phyloP scores from a whole-genome alignment of 2,888 invertebrate genomes.

The Ecdyonurus torrentis region DNA sequence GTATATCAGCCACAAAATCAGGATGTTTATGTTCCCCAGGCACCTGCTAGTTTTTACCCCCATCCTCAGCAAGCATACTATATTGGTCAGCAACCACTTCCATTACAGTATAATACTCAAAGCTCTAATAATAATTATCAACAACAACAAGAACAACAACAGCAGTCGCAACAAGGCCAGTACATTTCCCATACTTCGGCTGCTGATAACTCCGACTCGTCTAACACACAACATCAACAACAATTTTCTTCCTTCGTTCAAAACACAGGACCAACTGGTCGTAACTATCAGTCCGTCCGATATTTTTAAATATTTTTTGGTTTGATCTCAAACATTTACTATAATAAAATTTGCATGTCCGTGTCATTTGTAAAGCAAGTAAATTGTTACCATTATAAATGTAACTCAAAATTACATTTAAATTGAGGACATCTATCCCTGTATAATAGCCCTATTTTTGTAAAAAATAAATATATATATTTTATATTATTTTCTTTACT shows the following conservation, averaged over 20 bases:
- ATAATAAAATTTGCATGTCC: too few relatives aligned
- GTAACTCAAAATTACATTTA: too few relatives aligned
- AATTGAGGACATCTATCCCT: too few relatives aligned
- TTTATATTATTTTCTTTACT: too few relatives aligned
- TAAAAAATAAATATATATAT: too few relatives aligned
- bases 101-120: conserved; percentile 8
- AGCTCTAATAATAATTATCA: conserved; percentile 15
- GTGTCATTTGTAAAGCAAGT: too few relatives aligned
- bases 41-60: not conserved
- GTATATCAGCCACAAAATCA: not conserved
- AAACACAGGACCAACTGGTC: not conserved
- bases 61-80: not conserved
- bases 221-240: conserved; percentile 19
- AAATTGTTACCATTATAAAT: too few relatives aligned
- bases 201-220: conserved; percentile 18
- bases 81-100: conserved; percentile 8
- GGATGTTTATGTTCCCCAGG: not conserved
- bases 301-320: not conserved
- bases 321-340: not conserved
- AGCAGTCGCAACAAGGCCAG: conserved; percentile 20
- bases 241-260: conserved; percentile 11
- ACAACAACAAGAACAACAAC: conserved; percentile 16
- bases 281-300: not conserved
- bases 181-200: conserved; percentile 14
- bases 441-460: too few relatives aligned